Conservation (phyloP, 2,113 vertebrate genomes). For the Laticauda laticaudata region DNA sequence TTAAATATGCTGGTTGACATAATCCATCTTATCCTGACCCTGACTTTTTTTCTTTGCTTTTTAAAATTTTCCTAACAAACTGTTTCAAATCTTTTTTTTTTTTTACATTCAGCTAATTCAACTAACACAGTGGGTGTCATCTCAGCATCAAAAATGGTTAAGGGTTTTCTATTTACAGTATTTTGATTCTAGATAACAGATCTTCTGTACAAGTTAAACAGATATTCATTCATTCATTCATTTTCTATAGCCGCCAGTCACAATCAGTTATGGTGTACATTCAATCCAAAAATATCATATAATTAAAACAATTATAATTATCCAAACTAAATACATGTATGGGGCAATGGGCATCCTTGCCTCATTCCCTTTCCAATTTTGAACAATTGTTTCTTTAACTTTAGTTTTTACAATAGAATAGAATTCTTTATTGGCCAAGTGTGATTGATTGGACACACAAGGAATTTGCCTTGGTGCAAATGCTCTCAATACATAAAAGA, state of each 20-base stretch:
- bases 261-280: neutral
- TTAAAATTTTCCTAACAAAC: neutral
- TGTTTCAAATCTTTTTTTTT: neutral
- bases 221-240: neutral
- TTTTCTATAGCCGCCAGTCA: neutral
- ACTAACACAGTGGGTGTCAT: neutral
- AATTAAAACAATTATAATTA: too few species aligned
- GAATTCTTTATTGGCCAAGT: too few species aligned
- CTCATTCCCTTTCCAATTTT: neutral
- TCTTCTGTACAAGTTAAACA: neutral
- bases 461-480: too few species aligned
- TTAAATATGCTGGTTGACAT: neutral
- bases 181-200: neutral
- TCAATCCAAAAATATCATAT: too few species aligned
- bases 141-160: neutral
- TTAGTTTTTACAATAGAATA: neutral
- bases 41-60: neutral
- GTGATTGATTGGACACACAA: too few species aligned
- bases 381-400: neutral
- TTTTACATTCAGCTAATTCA: neutral
- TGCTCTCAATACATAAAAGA: too few species aligned
- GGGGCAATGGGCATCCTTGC: neutral
- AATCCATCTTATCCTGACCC: neutral
- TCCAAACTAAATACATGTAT: neutral
- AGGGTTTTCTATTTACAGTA: neutral